A percentile compares a stretch with the other conserved stretches of the same genome.
phyloP scores from a whole-genome alignment of 92 coral and sea anemone genomes.

The Porites evermanni region DNA sequence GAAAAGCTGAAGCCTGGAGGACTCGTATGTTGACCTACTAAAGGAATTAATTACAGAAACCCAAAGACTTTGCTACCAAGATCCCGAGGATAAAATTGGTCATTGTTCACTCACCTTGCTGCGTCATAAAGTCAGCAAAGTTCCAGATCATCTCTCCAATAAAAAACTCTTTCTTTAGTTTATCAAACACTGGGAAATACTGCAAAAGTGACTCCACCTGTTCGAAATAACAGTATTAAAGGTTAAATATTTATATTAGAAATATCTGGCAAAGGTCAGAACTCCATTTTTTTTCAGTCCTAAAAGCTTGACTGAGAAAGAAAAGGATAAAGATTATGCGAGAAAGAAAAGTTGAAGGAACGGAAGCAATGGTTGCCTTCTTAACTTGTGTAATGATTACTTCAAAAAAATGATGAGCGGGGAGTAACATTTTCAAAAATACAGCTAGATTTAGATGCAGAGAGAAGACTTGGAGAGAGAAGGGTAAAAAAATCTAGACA shows the following conservation, averaged over 20 bases:
- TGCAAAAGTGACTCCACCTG: constrained; percentile 92
- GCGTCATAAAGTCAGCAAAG: constrained; percentile 97
- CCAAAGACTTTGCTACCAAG: background rate
- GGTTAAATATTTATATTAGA: background rate
- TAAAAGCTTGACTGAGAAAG: too few relatives aligned
- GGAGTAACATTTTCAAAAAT: too few relatives aligned
- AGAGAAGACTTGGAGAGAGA: background rate
- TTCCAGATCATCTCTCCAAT: constrained; percentile 99
- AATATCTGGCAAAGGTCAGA: background rate
- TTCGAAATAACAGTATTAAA: background rate
- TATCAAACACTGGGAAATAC: constrained; percentile 96
- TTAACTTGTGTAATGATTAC: too few relatives aligned
- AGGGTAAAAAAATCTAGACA: background rate
- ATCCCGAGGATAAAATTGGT: background rate
- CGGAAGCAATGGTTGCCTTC: background rate
- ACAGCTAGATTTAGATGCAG: background rate
- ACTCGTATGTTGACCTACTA: too few relatives aligned
- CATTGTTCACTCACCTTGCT: constrained; percentile 76
- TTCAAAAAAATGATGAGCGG: too few relatives aligned
- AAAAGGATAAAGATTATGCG: too few relatives aligned
- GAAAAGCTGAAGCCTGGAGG: too few relatives aligned
- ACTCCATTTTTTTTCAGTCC: too few relatives aligned
- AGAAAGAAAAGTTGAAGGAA: background rate
- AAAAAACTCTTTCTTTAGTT: constrained; percentile 85
- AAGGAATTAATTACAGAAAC: too few relatives aligned